A percentile compares a stretch with the other conserved stretches of the same genome.
These are phyloP conservation scores for Chelonia mydas DNA, from an alignment of 2,797 vertebrate genomes.

Conservation along the genomic window DNA sequence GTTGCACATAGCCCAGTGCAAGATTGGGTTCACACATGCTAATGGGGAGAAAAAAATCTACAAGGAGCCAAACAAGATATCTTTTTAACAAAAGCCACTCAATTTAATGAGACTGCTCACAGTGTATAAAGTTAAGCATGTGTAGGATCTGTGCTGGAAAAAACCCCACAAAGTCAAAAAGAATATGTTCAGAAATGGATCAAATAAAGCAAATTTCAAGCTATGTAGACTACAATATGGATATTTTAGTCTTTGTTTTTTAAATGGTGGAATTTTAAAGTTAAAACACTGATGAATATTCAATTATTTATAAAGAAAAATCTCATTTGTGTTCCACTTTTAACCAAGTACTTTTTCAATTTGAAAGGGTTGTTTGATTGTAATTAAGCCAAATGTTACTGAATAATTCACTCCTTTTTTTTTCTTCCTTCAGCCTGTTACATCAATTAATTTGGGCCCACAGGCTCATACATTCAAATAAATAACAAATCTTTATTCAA, in stretches of 20 bases:
- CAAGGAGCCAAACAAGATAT: background rate
- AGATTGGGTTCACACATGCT: background rate
- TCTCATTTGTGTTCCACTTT: conserved; percentile 41
- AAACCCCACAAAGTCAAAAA: background rate
- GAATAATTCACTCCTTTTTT: conserved; percentile 54
- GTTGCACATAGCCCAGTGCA: background rate
- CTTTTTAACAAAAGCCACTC: background rate
- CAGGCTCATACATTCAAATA: conserved; percentile 31
- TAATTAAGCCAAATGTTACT: conserved; percentile 45
- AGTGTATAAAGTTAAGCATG: background rate
- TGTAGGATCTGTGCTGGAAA: background rate
- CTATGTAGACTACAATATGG: background rate
- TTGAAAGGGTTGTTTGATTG: conserved; percentile 13
- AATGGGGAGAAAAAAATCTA: background rate
- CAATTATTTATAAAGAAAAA: conserved; percentile 38
- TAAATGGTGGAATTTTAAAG: background rate
- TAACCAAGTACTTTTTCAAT: conserved; percentile 22
- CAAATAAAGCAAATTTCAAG: background rate
- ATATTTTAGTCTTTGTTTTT: background rate
- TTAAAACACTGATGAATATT: background rate
- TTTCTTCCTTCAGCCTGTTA: background rate
- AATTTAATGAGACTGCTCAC: background rate
- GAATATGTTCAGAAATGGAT: background rate
- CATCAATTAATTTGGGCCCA: conserved; percentile 16
- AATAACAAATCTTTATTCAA: conserved; percentile 38